A percentile compares a stretch with the other conserved stretches of the same genome.
phyloP scores from a whole-genome alignment of 2,888 invertebrate genomes.

The Hemistola chrysoprasaria region DNA sequence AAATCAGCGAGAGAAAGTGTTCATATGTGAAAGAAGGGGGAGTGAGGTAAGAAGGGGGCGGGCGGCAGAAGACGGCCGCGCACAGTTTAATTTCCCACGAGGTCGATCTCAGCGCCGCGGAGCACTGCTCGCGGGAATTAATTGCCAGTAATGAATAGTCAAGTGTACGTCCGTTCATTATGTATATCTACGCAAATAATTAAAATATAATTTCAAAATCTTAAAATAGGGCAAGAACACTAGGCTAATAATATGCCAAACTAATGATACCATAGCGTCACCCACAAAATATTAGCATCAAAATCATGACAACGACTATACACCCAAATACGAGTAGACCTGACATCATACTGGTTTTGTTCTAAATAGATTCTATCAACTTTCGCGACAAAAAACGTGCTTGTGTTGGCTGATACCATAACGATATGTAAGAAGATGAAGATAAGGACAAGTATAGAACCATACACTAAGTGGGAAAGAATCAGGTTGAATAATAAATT shows the following conservation, averaged over 20 bases:
- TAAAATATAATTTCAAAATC: constrained; percentile 5
- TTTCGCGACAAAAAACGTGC: no score
- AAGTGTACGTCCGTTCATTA: constrained; percentile 80
- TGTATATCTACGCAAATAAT: constrained; percentile 25
- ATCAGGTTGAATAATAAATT: no score
- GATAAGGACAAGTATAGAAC: no score
- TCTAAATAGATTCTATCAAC: no score
- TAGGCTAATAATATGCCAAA: neutral
- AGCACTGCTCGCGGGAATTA: constrained; percentile 81
- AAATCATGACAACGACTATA: no score
- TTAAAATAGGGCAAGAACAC: neutral
- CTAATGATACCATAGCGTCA: no score
- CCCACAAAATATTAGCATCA: no score
- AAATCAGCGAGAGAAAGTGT: constrained; percentile 72
- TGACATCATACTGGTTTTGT: no score
- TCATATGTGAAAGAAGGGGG: constrained; percentile 67
- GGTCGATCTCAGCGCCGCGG: constrained; percentile 80
- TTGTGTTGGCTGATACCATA: no score
- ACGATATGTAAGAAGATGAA: no score
- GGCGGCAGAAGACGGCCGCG: constrained; percentile 76
- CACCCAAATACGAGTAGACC: no score
- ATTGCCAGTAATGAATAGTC: constrained; percentile 82
- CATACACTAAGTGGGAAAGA: no score
- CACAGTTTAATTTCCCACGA: constrained; percentile 82
- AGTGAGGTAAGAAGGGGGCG: constrained; percentile 49